Evolutionary conservation across 2,888 invertebrate species (phyloP).

Genomic region (Drosophila anomelani): DNA sequence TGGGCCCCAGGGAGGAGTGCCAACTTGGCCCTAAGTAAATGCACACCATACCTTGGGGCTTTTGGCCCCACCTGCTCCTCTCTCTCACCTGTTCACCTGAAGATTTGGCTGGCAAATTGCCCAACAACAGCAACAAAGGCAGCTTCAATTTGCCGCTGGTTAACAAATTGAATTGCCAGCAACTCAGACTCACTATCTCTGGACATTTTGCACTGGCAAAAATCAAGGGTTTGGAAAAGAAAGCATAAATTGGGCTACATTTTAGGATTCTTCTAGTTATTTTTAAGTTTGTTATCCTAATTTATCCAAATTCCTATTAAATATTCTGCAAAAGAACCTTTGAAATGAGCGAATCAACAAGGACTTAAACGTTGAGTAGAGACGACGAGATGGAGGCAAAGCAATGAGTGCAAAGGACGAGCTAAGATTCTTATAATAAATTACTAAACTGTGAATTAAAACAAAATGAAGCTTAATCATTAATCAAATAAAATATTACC

Average conservation of each 20-base stretch:
- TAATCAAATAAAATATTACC: background rate
- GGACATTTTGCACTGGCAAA: constrained; percentile 9
- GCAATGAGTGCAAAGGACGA: too few species aligned
- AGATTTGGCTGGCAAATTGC: constrained; percentile 41
- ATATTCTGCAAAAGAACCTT: background rate
- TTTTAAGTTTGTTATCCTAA: background rate
- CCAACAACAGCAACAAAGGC: constrained; percentile 41
- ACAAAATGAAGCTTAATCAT: too few species aligned
- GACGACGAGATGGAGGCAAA: too few species aligned
- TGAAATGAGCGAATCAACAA: background rate
- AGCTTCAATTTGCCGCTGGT: constrained; percentile 68
- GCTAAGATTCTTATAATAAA: too few species aligned
- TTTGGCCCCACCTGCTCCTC: constrained; percentile 24
- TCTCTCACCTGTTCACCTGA: constrained; percentile 10
- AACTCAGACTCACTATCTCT: constrained; percentile 23
- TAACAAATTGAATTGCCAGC: constrained; percentile 69
- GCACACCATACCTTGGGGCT: constrained; percentile 16
- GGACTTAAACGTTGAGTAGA: background rate
- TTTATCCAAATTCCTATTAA: too few species aligned
- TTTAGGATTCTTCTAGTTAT: fast-evolving
- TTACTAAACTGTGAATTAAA: too few species aligned
- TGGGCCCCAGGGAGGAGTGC: constrained; percentile 39
- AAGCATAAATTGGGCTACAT: too few species aligned
- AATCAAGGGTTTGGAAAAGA: background rate
- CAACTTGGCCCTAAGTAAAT: constrained; percentile 53